Percentiles rank a stretch among this genome's conserved stretches.
These are phyloP conservation scores for Anarhynchus alexandrinus DNA, from an alignment of 2,113 vertebrate genomes.

Conservation along the genomic window DNA sequence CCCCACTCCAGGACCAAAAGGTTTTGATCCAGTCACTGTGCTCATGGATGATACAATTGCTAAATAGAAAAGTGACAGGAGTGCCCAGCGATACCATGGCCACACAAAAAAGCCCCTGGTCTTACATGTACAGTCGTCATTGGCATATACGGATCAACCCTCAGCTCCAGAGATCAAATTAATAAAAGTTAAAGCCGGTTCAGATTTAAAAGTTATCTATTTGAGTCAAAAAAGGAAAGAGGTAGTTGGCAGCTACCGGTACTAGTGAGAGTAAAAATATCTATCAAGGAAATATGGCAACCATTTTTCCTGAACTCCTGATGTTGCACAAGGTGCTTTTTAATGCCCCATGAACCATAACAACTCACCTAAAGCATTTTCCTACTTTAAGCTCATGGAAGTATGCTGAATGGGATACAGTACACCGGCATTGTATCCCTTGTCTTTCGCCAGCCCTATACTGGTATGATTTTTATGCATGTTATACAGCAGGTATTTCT, in stretches of 20 bases:
- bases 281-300: background rate
- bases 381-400: background rate
- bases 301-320: background rate
- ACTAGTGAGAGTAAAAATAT: background rate
- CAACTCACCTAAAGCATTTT: background rate
- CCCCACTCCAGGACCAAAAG: conserved; percentile 72
- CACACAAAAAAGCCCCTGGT: conserved; percentile 76
- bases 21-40: conserved; percentile 74
- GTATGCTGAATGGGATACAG: background rate
- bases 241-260: background rate
- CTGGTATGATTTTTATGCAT: conserved; percentile 11
- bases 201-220: conserved; percentile 71
- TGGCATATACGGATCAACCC: conserved; percentile 80
- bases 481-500: conserved; percentile 76
- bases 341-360: background rate
- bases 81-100: conserved; percentile 75
- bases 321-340: background rate
- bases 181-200: conserved; percentile 77
- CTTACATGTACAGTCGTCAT: conserved; percentile 73
- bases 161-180: conserved; percentile 77
- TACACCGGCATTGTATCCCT: background rate
- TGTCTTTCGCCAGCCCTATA: background rate
- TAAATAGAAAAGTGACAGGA: conserved; percentile 78
- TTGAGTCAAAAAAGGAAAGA: conserved; percentile 77
- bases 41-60: conserved; percentile 73